A percentile compares a stretch with the other conserved stretches of the same genome.
These are phyloP conservation scores for Catalaphyllia jardinei DNA, from an alignment of 64 coral and sea anemone species.

Conservation along the genomic window DNA sequence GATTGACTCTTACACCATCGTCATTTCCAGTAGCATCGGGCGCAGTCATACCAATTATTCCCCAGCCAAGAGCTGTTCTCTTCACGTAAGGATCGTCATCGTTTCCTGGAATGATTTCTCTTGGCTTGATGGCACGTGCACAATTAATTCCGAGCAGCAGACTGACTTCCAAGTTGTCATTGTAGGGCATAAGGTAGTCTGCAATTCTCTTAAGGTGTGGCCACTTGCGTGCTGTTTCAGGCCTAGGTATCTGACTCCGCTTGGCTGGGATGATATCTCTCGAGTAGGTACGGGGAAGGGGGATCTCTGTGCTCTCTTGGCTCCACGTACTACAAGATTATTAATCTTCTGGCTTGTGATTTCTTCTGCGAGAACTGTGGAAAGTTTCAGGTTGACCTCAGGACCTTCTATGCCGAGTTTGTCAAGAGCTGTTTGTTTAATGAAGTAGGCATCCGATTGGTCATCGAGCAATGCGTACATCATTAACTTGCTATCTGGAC, in stretches of 20 bases:
- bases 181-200: neutral
- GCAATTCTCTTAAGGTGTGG: conserved; percentile 29
- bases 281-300: conserved; percentile 28
- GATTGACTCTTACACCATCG: neutral
- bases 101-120: conserved; percentile 43
- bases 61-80: conserved; percentile 34
- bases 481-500: conserved; percentile 26
- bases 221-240: conserved; percentile 41
- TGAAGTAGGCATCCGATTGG: conserved; percentile 67
- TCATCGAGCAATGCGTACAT: conserved; percentile 74
- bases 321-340: neutral
- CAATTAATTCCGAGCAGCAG: conserved; percentile 41
- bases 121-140: conserved; percentile 43
- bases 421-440: neutral
- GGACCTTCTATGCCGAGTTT: neutral
- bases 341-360: neutral
- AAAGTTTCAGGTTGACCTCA: neutral
- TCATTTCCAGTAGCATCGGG: neutral
- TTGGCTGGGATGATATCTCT: conserved; percentile 15
- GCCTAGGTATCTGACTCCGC: conserved; percentile 24
- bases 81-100: conserved; percentile 51
- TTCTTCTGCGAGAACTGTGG: neutral
- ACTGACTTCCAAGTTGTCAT: conserved; percentile 32
- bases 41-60: conserved; percentile 3
- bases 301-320: conserved; percentile 5